A percentile compares a stretch with the other conserved stretches of the same genome.
These are phyloP conservation scores for Trichogramma pretiosum DNA, from an alignment of 1,140 invertebrate genomes.

Conservation along the genomic window DNA sequence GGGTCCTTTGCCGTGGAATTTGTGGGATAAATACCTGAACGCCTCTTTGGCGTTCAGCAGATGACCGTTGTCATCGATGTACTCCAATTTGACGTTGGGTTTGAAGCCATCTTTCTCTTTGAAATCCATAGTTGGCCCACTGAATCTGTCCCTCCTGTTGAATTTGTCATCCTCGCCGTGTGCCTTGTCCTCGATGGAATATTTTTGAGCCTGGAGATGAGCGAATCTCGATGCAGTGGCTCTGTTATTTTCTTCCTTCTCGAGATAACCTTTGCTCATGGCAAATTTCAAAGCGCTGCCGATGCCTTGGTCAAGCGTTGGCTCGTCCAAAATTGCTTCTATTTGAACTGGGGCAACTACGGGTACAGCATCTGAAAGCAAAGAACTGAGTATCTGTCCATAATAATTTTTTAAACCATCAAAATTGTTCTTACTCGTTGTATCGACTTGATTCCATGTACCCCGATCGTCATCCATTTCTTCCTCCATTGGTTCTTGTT, in stretches of 20 bases:
- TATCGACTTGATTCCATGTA: conserved; percentile 64
- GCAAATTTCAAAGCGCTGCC: conserved; percentile 87
- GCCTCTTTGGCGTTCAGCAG: conserved; percentile 92
- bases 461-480: conserved; percentile 45
- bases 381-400: background rate
- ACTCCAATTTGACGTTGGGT: conserved; percentile 94
- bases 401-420: background rate
- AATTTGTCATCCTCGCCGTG: conserved; percentile 81
- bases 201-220: conserved; percentile 80
- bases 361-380: conserved; percentile 34
- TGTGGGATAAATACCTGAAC: conserved; percentile 89
- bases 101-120: conserved; percentile 89
- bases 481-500: conserved; percentile 42
- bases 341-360: conserved; percentile 46
- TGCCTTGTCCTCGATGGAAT: conserved; percentile 95
- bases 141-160: conserved; percentile 67
- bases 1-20: conserved; percentile 98
- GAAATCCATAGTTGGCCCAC: conserved; percentile 84
- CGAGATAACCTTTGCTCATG: conserved; percentile 90
- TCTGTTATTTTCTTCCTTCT: conserved; percentile 67
- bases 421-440: conserved; percentile 43
- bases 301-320: conserved; percentile 84
- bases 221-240: conserved; percentile 65
- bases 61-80: conserved; percentile 92
- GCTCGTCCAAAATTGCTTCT: conserved; percentile 83